phyloP scores from a whole-genome alignment of 92 coral and sea anemone species.

The Heteractis magnifica region DNA sequence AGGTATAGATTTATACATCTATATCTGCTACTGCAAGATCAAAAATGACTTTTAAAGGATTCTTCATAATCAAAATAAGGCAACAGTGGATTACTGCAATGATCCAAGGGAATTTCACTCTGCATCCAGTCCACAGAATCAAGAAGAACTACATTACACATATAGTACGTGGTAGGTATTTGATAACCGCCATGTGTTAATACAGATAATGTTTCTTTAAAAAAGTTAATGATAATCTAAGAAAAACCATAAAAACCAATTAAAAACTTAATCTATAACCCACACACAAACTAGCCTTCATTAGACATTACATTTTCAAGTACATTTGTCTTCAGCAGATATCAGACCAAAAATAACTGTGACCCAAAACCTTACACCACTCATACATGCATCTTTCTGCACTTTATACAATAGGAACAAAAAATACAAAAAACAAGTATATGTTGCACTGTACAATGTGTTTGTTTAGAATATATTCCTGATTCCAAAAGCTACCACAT shows the following conservation, averaged over 20 bases:
- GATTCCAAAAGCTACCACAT: neutral
- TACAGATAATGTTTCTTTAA: constrained; percentile 6
- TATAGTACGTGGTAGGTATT: neutral
- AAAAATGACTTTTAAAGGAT: too few species aligned
- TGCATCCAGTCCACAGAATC: neutral
- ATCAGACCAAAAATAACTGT: neutral
- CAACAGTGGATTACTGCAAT: too few species aligned
- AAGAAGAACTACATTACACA: neutral
- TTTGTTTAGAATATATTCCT: neutral
- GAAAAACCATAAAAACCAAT: constrained; percentile 9
- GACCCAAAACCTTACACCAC: neutral
- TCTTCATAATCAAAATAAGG: too few species aligned
- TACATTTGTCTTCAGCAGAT: neutral
- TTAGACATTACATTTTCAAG: neutral
- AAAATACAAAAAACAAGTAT: neutral
- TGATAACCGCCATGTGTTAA: neutral
- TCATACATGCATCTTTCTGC: neutral
- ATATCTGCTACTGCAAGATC: too few species aligned
- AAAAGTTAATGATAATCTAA: neutral
- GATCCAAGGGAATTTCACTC: too few species aligned
- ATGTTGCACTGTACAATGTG: neutral
- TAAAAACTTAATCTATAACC: neutral
- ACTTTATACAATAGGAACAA: neutral
- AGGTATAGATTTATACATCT: too few species aligned
- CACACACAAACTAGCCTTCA: neutral